Conservation (phyloP, 2,888 invertebrate species). For the Drosophila trichaetosa region DNA sequence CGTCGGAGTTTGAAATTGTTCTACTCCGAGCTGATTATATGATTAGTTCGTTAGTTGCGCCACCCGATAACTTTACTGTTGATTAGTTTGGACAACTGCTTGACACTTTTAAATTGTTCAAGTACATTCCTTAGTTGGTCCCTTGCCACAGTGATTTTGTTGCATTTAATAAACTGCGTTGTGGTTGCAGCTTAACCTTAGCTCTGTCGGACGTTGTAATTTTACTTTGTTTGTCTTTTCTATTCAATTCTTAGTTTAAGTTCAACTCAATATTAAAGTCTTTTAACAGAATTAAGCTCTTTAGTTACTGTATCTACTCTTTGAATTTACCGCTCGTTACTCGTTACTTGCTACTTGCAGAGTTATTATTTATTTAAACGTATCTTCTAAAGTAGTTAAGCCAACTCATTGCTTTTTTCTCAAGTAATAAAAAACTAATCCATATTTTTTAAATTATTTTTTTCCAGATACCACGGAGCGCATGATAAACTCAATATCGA, state of each 20-base stretch:
- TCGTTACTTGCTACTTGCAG: not conserved
- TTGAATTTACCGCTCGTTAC: not conserved
- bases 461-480: constrained; percentile 41
- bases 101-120: not conserved
- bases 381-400: not conserved
- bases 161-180: not conserved
- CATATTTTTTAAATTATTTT: constrained; percentile 17
- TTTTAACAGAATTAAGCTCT: not conserved
- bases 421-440: constrained; percentile 22
- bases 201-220: not conserved
- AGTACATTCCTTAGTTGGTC: not conserved
- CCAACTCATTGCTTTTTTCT: not conserved
- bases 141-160: not conserved
- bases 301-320: not conserved
- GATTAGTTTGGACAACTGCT: not conserved
- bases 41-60: not conserved
- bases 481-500: constrained; percentile 24
- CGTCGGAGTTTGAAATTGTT: not conserved
- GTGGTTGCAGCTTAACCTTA: not conserved
- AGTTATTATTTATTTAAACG: not conserved
- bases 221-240: not conserved
- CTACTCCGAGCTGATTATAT: not conserved
- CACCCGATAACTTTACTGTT: not conserved
- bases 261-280: not conserved
- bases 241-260: not conserved